These are phyloP conservation scores for Lottia gigantea DNA, from an alignment of 2,888 invertebrate genomes.

Conservation along the genomic window DNA sequence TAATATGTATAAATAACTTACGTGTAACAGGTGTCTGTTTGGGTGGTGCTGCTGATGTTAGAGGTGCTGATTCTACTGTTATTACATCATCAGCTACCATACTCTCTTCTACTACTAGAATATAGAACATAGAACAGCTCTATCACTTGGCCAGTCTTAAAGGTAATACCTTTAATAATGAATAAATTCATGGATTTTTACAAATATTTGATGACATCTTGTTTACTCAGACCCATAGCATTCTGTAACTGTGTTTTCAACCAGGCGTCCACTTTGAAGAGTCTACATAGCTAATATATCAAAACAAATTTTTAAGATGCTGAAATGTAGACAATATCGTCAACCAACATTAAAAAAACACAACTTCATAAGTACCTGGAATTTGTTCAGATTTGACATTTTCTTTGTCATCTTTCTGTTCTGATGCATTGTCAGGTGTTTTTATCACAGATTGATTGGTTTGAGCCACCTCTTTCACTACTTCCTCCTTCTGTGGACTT, in stretches of 20 bases:
- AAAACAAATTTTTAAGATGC: too few species aligned
- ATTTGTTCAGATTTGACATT: neutral
- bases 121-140: neutral
- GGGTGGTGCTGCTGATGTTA: neutral
- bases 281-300: too few species aligned
- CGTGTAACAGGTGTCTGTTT: constrained; percentile 3
- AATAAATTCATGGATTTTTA: too few species aligned
- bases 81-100: constrained; percentile 1
- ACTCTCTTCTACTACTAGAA: neutral
- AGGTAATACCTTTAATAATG: too few species aligned
- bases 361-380: neutral
- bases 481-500: constrained; percentile 18
- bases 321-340: too few species aligned
- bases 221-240: too few species aligned
- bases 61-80: neutral
- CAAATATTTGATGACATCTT: too few species aligned
- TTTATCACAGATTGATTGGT: neutral
- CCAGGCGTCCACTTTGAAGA: too few species aligned
- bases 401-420: neutral
- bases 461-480: constrained; percentile 23
- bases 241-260: too few species aligned
- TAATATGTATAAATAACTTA: neutral
- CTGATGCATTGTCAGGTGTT: too few species aligned
- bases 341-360: too few species aligned
- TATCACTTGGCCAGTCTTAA: too few species aligned